Evolutionary conservation across 2,888 invertebrate species (phyloP), one percentile per base, ranked within the genome.

Genomic region (Helleia helle): DNA sequence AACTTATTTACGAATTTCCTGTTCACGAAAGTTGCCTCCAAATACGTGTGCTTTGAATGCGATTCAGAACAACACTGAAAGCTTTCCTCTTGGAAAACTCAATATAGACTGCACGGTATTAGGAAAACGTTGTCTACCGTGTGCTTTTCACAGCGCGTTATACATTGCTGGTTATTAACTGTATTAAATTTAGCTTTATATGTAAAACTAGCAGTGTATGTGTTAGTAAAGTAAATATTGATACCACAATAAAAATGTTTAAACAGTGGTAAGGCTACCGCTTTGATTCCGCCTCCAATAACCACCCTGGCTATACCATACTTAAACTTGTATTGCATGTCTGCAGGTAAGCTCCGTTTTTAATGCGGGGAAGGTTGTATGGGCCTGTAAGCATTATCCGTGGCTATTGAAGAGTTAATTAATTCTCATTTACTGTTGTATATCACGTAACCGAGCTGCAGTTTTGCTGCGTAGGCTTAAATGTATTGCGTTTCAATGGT

Each of bases 321-420:
- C 60, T 65, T 65, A 61, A 67, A 67, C 59, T 62, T 67, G 65
- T 72, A 65, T 71, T 68, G 71, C 72, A 71, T 67, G 73, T 70
- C 69, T 71, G 70, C 62, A 57, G 58, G 52, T 52, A 65, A 68
- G 66, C 67, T 67, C 58, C 61, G 65, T 67, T 74, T 72, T 76
- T 75, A 69, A 74, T 74, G 71, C 65, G 65, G 61, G 60, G 62
- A 64, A 60, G 53, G 58, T 42, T 46, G 46, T 49, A 47, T 50
- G 43, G 48, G 49, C 48, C 44, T 46, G 52, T 48, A 46, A 40
- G 49, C 47, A 52, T 50, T 50, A 51, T 41, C 40, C 42, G 24
- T 30, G 45, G 41, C 45, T 47, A 53, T 53, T 58, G 49, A 50
- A 44, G 46, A 54, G 54, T 62, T 67, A 65, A 70, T 70, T 59